These are phyloP conservation scores for Argya squamiceps DNA, from an alignment of 2,797 vertebrate species.

Conservation along the genomic window DNA sequence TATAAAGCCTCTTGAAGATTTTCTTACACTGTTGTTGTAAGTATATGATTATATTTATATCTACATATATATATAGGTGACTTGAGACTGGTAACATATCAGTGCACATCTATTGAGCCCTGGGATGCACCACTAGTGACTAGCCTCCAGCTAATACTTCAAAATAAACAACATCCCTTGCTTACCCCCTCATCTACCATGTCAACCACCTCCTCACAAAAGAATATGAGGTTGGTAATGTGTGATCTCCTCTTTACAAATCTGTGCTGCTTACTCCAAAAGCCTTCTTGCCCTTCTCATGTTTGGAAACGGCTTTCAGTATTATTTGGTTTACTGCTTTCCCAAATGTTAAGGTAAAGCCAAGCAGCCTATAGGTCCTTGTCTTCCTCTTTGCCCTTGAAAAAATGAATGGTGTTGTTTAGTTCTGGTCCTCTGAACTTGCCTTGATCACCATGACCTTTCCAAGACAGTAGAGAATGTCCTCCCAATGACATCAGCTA, in stretches of 20 bases:
- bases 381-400: background rate
- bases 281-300: background rate
- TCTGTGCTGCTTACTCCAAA: background rate
- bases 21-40: background rate
- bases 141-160: background rate
- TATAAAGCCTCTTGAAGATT: background rate
- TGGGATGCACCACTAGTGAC: background rate
- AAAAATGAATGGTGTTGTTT: accelerated
- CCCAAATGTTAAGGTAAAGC: background rate
- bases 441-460: background rate
- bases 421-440: background rate
- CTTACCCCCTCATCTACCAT: background rate
- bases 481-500: background rate
- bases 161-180: background rate
- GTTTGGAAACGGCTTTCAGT: background rate
- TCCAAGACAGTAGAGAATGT: background rate
- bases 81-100: background rate
- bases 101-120: background rate
- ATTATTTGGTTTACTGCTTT: background rate
- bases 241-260: background rate
- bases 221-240: background rate
- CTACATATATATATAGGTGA: background rate
- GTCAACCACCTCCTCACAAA: background rate
- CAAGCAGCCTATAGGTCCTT: background rate
- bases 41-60: background rate